Conservation (phyloP, 2,797 vertebrate genomes). For the Phoxinus dragarum region DNA sequence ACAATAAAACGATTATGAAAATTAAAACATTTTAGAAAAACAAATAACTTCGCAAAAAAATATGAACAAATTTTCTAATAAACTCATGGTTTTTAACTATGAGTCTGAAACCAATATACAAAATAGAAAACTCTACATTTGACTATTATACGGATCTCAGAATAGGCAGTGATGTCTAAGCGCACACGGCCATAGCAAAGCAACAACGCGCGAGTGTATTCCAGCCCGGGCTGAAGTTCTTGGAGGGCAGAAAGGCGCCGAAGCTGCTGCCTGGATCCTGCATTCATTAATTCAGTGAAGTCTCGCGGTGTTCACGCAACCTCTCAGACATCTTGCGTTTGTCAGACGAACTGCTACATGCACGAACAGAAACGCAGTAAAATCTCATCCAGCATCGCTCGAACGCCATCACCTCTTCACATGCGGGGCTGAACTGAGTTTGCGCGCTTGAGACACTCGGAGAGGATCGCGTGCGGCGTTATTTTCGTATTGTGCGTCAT, state of each 20-base stretch:
- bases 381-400: neutral
- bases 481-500: constrained; percentile 73
- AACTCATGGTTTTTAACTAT: neutral
- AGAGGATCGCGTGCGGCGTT: constrained; percentile 64
- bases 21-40: neutral
- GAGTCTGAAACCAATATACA: neutral
- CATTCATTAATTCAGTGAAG: constrained; percentile 77
- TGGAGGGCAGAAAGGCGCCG: neutral
- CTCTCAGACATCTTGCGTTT: constrained; percentile 81
- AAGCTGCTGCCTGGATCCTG: constrained; percentile 15
- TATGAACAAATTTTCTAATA: neutral
- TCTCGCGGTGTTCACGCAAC: constrained; percentile 84
- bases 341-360: constrained; percentile 55
- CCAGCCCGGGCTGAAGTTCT: neutral
- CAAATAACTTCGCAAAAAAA: neutral
- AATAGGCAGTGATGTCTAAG: neutral
- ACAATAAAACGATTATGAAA: neutral
- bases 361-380: neutral
- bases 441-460: constrained; percentile 66
- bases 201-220: neutral
- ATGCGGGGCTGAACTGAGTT: constrained; percentile 63
- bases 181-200: neutral
- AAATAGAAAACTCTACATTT: too few species aligned
- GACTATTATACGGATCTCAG: neutral
- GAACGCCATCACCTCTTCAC: constrained; percentile 37